Conservation (phyloP, 2,888 invertebrate genomes). For the Philereme transversata region DNA sequence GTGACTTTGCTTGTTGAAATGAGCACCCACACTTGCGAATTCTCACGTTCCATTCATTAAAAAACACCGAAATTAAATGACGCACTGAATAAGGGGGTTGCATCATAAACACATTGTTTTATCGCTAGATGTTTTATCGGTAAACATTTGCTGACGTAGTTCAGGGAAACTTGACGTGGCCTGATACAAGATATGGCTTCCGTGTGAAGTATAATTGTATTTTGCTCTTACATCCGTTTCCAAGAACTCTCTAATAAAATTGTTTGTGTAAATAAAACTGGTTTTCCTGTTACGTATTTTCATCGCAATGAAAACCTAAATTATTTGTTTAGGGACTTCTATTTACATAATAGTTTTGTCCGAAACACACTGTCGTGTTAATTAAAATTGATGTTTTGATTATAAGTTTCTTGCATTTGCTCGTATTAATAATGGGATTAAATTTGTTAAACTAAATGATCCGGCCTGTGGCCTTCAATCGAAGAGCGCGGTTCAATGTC, state of each 20-base stretch:
- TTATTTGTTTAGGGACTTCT: no score
- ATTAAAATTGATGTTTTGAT: no score
- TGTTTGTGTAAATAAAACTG: conserved; percentile 41
- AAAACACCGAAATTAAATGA: conserved; percentile 29
- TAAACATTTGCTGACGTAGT: conserved; percentile 29
- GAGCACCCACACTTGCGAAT: conserved; percentile 57
- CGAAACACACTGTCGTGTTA: no score
- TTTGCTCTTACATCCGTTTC: conserved; percentile 53
- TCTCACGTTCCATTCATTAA: conserved; percentile 45
- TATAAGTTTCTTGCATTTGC: no score
- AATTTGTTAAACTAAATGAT: conserved; percentile 63
- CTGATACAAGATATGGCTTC: conserved; percentile 1
- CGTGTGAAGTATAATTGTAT: neutral
- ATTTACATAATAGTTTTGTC: no score
- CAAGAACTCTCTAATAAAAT: conserved; percentile 54
- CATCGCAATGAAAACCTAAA: conserved; percentile 27
- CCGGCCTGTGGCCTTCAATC: conserved; percentile 73
- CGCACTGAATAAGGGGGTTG: conserved; percentile 21
- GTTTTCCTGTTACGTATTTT: conserved; percentile 53
- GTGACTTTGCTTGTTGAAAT: conserved; percentile 66
- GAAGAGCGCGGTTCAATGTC: conserved; percentile 76
- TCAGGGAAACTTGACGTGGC: conserved; percentile 21
- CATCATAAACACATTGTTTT: conserved; percentile 31
- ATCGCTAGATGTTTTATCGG: conserved; percentile 22
- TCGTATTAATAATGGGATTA: conserved; percentile 40